Conservation (phyloP, 2,797 vertebrate species). For the Loris lydekkerianus region DNA sequence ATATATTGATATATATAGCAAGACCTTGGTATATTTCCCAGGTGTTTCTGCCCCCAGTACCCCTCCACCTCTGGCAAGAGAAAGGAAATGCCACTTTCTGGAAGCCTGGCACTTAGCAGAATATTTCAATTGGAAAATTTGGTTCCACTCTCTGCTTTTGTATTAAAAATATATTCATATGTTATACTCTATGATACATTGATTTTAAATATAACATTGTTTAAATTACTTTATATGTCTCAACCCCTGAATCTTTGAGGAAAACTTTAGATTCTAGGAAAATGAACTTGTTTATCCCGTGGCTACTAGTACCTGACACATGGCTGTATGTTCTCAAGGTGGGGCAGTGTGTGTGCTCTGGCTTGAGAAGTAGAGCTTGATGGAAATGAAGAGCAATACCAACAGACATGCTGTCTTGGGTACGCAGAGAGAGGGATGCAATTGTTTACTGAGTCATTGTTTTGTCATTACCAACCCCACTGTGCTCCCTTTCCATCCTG, state of each 20-base stretch:
- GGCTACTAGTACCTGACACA: neutral
- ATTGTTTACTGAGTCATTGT: neutral
- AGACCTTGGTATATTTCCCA: neutral
- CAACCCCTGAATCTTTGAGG: neutral
- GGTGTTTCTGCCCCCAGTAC: neutral
- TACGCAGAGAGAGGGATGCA: neutral
- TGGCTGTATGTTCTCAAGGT: neutral
- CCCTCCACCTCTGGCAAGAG: neutral
- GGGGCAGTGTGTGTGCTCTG: neutral
- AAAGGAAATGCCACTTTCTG: neutral
- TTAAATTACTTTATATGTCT: neutral
- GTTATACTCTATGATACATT: neutral
- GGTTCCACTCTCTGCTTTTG: neutral
- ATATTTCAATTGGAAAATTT: neutral
- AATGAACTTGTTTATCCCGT: constrained; percentile 41
- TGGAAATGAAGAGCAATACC: neutral
- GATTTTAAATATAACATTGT: constrained; percentile 18
- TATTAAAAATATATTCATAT: constrained; percentile 18
- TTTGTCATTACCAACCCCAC: neutral
- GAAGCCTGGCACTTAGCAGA: neutral
- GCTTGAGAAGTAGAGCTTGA: constrained; percentile 25
- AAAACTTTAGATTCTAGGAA: constrained; percentile 9
- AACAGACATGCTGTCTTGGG: neutral
- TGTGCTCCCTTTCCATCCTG: neutral
- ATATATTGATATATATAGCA: neutral